phyloP scores from a whole-genome alignment of 2,888 invertebrate genomes.

The Drosophila lacicola region DNA sequence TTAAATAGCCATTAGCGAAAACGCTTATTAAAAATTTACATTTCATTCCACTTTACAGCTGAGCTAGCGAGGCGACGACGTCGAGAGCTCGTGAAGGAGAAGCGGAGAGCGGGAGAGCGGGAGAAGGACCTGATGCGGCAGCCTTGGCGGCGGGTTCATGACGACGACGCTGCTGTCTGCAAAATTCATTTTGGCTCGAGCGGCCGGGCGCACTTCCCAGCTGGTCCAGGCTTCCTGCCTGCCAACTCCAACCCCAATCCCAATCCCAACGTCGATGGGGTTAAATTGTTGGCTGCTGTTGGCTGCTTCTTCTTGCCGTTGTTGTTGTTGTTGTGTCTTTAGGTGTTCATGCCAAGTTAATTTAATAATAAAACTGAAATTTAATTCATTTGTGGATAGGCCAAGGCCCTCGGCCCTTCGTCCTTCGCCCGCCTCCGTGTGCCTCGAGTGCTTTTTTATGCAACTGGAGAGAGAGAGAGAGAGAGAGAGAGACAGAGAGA shows the following conservation, averaged over 20 bases:
- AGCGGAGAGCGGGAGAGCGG: neutral
- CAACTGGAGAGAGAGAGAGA: constrained; percentile 7
- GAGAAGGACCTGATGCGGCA: constrained; percentile 24
- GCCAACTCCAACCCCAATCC: neutral
- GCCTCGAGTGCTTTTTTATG: constrained; percentile 39
- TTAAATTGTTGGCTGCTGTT: constrained; percentile 45
- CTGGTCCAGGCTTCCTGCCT: constrained; percentile 47
- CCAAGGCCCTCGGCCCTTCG: constrained; percentile 35
- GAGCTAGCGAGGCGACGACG: constrained; percentile 53
- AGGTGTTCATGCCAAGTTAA: constrained; percentile 84
- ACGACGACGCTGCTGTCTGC: constrained; percentile 32
- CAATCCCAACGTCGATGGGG: constrained; percentile 22
- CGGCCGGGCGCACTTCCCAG: constrained; percentile 58
- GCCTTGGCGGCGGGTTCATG: constrained; percentile 12
- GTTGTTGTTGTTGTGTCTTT: constrained; percentile 68
- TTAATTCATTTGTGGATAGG: constrained; percentile 84
- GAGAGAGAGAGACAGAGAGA: neutral
- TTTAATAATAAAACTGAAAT: constrained; percentile 83
- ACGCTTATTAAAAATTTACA: constrained; percentile 85
- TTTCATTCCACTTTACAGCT: constrained; percentile 82
- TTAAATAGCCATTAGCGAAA: constrained; percentile 85
- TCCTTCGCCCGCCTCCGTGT: constrained; percentile 11
- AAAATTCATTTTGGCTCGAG: constrained; percentile 58
- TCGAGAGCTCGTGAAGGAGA: constrained; percentile 32
- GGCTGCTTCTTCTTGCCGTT: constrained; percentile 1